Percentiles rank a stretch among this genome's conserved stretches.
Evolutionary conservation across 1,140 invertebrate genomes (phyloP).

Genomic region (Nasonia vitripennis): DNA sequence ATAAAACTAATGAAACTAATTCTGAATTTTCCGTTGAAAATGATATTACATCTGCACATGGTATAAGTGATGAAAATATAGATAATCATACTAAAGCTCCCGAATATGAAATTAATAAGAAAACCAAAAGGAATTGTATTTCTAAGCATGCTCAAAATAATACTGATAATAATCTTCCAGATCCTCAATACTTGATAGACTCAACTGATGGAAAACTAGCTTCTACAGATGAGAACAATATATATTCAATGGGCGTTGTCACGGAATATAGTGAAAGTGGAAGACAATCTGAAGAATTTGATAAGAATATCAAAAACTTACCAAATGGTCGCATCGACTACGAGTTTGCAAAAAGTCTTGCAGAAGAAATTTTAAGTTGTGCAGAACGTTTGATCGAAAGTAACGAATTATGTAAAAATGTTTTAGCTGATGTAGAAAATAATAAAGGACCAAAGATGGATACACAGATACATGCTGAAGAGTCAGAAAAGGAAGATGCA

Average conservation of each 20-base stretch:
- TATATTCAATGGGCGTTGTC: neutral
- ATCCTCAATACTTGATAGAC: neutral
- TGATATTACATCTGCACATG: neutral
- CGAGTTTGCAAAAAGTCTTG: neutral
- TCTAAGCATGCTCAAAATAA: neutral
- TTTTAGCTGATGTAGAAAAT: neutral
- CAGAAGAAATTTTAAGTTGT: neutral
- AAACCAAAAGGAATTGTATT: neutral
- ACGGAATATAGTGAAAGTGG: neutral
- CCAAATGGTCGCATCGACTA: neutral
- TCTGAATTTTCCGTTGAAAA: constrained; percentile 14
- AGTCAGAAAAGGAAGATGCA: neutral
- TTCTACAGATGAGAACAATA: neutral
- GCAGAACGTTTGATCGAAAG: neutral
- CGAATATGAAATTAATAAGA: neutral
- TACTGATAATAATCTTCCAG: neutral
- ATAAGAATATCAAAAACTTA: neutral
- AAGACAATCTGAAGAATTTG: neutral
- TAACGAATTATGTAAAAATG: neutral
- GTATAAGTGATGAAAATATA: constrained; percentile 31
- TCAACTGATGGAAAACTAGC: neutral
- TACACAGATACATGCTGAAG: neutral
- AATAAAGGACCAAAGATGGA: neutral
- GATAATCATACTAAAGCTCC: neutral
- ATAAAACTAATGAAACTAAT: constrained; percentile 20